A percentile compares a stretch with the other conserved stretches of the same genome.
These are phyloP conservation scores for Galemys pyrenaicus DNA, from an alignment of 2,113 vertebrate species.

Conservation along the genomic window DNA sequence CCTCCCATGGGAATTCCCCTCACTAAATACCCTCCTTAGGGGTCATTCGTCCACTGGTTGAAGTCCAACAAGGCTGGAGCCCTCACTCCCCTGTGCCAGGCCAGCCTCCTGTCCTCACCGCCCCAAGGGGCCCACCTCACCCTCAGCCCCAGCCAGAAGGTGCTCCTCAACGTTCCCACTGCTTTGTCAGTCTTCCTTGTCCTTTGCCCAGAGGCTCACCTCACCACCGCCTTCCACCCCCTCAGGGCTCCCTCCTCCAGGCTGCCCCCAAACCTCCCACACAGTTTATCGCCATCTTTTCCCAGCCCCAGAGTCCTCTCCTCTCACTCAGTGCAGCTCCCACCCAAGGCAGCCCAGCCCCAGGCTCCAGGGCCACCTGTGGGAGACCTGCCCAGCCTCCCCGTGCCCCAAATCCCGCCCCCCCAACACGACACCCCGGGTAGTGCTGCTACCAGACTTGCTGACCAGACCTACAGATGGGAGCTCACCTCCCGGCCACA, in stretches of 20 bases:
- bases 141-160: constrained; percentile 26
- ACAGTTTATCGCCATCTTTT: neutral
- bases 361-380: neutral
- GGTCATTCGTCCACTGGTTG: neutral
- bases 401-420: neutral
- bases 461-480: constrained; percentile 61
- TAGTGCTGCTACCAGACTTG: neutral
- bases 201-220: neutral
- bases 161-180: constrained; percentile 49
- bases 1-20: neutral
- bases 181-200: constrained; percentile 45
- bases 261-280: neutral
- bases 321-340: neutral
- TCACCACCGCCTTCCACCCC: neutral
- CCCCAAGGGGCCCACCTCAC: neutral
- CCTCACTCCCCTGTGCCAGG: accelerated
- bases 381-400: neutral
- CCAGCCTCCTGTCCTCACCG: neutral
- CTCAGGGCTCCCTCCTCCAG: neutral
- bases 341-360: neutral
- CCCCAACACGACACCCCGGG: neutral
- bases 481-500: constrained; percentile 79
- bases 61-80: neutral
- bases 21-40: neutral
- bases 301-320: neutral